Evolutionary conservation across 2,888 invertebrate genomes (phyloP).

Genomic region (Margaritifera margaritifera): DNA sequence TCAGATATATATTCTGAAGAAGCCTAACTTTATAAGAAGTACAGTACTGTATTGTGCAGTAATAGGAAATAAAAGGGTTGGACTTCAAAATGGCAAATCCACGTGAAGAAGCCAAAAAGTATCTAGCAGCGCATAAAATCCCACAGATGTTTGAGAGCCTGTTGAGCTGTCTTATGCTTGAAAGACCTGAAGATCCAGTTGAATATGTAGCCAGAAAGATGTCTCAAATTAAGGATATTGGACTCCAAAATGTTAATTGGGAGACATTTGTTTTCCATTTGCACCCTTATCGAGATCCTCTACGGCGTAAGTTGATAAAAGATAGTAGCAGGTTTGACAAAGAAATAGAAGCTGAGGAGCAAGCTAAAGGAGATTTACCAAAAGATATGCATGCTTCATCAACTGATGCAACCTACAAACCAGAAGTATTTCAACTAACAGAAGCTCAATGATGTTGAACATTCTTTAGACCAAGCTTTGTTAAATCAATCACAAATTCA

Average conservation of each 20-base stretch:
- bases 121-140: constrained; percentile 61
- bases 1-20: no score
- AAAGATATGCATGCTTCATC: constrained; percentile 18
- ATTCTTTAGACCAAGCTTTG: no score
- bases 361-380: constrained; percentile 20
- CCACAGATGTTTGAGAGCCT: constrained; percentile 71
- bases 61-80: not conserved
- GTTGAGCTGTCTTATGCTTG: constrained; percentile 67
- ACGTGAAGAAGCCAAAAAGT: constrained; percentile 61
- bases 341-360: constrained; percentile 46
- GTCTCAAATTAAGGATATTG: constrained; percentile 61
- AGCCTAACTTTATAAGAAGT: no score
- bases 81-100: constrained; percentile 20
- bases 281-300: constrained; percentile 65
- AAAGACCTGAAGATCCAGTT: constrained; percentile 68
- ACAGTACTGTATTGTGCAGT: no score
- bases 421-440: constrained; percentile 64
- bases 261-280: constrained; percentile 67
- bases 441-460: constrained; percentile 35
- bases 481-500: no score
- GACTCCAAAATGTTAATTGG: constrained; percentile 69
- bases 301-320: constrained; percentile 50
- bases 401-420: constrained; percentile 40
- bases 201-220: constrained; percentile 66
- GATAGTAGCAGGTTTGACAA: constrained; percentile 63